These are phyloP conservation scores for Cetonia aurata DNA, from an alignment of 2,888 invertebrate species.

Conservation along the genomic window DNA sequence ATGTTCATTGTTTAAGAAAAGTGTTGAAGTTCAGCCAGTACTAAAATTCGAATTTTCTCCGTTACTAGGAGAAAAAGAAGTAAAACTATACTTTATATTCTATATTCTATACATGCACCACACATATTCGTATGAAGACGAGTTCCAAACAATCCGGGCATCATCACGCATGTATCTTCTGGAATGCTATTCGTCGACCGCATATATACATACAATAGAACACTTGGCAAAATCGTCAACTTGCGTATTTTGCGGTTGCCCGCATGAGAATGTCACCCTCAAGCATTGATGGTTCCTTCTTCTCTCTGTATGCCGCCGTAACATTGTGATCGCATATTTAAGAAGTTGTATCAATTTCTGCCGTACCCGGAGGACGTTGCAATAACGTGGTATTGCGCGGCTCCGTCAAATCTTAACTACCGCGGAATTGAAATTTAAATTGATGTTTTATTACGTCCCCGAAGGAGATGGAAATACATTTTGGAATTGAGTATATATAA, in stretches of 20 bases:
- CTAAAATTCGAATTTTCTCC: too few relatives aligned
- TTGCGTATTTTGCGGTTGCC: not conserved
- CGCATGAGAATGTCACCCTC: not conserved
- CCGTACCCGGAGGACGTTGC: not conserved
- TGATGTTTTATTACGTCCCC: slow-evolving; percentile 22
- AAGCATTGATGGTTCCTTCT: not conserved
- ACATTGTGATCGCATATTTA: slow-evolving; percentile 12
- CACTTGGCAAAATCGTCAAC: slow-evolving; percentile 20
- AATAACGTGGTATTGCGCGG: not conserved
- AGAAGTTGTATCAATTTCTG: slow-evolving; percentile 23
- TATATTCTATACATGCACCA: too few relatives aligned
- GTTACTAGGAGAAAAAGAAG: too few relatives aligned
- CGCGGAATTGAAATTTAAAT: slow-evolving; percentile 28
- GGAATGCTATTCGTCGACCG: slow-evolving; percentile 24
- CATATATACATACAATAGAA: slow-evolving; percentile 13
- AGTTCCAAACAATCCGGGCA: not conserved
- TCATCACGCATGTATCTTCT: slow-evolving; percentile 20
- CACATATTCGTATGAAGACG: too few relatives aligned
- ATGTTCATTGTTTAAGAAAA: too few relatives aligned
- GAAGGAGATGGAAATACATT: not conserved
- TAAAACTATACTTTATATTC: too few relatives aligned
- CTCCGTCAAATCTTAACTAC: slow-evolving; percentile 23
- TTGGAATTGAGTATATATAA: too few relatives aligned
- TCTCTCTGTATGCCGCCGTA: not conserved
- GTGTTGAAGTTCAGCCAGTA: too few relatives aligned